These are phyloP conservation scores for Drosophila micromelanica DNA, from an alignment of 1,140 invertebrate species.

Conservation along the genomic window DNA sequence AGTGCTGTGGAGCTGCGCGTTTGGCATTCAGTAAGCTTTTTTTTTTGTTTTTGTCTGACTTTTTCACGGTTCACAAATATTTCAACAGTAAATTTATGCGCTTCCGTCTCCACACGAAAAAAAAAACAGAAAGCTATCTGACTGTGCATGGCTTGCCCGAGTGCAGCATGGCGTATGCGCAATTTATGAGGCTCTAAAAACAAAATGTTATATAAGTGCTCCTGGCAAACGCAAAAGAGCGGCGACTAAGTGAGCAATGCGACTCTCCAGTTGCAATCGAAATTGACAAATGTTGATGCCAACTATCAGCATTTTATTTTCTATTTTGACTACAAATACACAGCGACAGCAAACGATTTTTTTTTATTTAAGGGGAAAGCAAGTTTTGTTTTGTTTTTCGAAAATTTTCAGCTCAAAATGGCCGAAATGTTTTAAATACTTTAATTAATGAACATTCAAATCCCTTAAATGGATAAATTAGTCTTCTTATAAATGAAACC, in stretches of 20 bases:
- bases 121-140: conserved; percentile 31
- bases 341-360: no score
- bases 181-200: conserved; percentile 76
- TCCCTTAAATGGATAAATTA: no score
- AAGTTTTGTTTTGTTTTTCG: no score
- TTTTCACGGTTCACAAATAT: conserved; percentile 71
- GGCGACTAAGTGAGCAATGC: conserved; percentile 43
- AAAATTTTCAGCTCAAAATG: no score
- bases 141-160: conserved; percentile 8
- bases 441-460: no score
- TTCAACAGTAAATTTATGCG: conserved; percentile 75
- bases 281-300: conserved; percentile 10
- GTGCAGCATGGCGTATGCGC: conserved; percentile 74
- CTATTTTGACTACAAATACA: no score
- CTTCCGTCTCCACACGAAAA: conserved; percentile 34
- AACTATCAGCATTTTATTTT: background rate
- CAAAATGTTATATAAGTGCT: conserved; percentile 60
- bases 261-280: background rate
- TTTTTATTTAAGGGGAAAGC: no score
- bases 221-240: conserved; percentile 18
- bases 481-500: no score
- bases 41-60: conserved; percentile 25
- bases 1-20: conserved; percentile 38
- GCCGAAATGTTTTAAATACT: no score
- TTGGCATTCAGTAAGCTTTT: conserved; percentile 50